Percentiles rank a stretch among this genome's conserved stretches.
These are phyloP conservation scores for Phymorhynchus buccinoides DNA, from an alignment of 1,140 invertebrate genomes.

Conservation along the genomic window DNA sequence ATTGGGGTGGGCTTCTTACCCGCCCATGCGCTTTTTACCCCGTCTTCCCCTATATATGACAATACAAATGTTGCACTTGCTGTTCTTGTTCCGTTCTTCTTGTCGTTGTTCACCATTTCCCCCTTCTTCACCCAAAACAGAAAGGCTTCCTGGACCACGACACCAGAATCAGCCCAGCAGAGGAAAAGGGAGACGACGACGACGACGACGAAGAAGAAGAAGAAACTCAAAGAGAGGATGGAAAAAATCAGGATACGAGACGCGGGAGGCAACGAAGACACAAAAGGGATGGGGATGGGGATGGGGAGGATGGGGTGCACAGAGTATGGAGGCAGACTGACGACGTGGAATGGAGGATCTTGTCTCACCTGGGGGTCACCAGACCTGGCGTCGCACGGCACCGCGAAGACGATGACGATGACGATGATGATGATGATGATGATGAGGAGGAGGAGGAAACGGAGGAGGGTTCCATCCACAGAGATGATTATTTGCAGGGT, in stretches of 20 bases:
- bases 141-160: slow-evolving; percentile 61
- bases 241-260: too few species aligned
- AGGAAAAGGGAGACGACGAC: neutral
- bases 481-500: slow-evolving; percentile 40
- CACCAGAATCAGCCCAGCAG: slow-evolving; percentile 57
- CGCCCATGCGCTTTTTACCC: too few species aligned
- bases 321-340: slow-evolving; percentile 54
- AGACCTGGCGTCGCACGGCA: neutral
- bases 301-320: slow-evolving; percentile 44
- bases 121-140: slow-evolving; percentile 43
- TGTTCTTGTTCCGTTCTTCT: too few species aligned
- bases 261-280: slow-evolving; percentile 53
- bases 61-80: too few species aligned
- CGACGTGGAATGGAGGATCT: neutral
- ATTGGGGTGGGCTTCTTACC: too few species aligned
- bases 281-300: slow-evolving; percentile 45
- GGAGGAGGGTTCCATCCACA: neutral
- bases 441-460: slow-evolving; percentile 9
- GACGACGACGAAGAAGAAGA: neutral
- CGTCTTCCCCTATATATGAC: too few species aligned
- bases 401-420: neutral
- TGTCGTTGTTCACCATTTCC: too few species aligned
- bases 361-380: neutral
- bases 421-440: slow-evolving; percentile 1
- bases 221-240: too few species aligned